phyloP scores from a whole-genome alignment of 2,113 vertebrate species.

The Noctilio leporinus region DNA sequence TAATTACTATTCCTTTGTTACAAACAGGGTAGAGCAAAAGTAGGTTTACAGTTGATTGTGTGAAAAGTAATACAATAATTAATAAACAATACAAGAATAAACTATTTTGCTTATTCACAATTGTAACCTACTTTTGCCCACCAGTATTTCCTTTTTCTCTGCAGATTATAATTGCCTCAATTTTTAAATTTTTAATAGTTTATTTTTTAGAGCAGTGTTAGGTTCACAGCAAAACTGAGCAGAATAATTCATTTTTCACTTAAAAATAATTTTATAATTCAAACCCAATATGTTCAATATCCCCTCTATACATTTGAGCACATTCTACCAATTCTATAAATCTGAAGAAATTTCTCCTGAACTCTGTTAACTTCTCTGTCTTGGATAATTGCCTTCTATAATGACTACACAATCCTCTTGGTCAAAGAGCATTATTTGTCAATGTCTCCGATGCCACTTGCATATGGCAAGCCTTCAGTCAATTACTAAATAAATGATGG shows the following conservation, averaged over 20 bases:
- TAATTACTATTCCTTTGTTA: background rate
- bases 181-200: background rate
- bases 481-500: background rate
- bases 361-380: background rate
- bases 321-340: background rate
- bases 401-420: background rate
- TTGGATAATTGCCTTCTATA: background rate
- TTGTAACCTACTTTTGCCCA: too few species aligned
- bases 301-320: background rate
- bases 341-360: background rate
- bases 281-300: background rate
- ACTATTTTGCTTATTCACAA: too few species aligned
- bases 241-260: background rate
- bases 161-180: background rate
- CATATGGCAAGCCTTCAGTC: background rate
- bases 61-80: background rate
- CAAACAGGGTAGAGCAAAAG: background rate
- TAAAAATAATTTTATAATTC: background rate
- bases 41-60: background rate
- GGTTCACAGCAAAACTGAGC: background rate
- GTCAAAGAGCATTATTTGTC: background rate
- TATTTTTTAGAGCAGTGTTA: background rate
- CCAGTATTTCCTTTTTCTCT: background rate
- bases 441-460: background rate
- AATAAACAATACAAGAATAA: background rate